phyloP scores from a whole-genome alignment of 2,888 invertebrate species.

The Synergus itoensis region DNA sequence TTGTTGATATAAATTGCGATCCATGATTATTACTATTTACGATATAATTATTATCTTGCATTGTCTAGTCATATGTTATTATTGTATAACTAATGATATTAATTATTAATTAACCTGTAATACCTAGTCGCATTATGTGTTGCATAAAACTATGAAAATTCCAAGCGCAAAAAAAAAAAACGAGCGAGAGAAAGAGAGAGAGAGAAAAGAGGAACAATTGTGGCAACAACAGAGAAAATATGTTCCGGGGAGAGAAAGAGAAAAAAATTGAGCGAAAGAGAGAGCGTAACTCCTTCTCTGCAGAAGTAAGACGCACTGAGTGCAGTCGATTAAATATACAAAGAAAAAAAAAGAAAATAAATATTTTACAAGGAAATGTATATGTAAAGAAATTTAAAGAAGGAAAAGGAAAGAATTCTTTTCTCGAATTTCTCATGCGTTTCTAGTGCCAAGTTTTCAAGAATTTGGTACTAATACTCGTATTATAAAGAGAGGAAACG shows the following conservation, averaged over 20 bases:
- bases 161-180: slow-evolving; percentile 63
- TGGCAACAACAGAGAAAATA: slow-evolving; percentile 57
- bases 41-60: slow-evolving; percentile 78
- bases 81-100: slow-evolving; percentile 78
- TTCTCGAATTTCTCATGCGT: not conserved
- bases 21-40: slow-evolving; percentile 78
- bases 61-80: slow-evolving; percentile 78
- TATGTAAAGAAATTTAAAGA: not conserved
- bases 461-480: slow-evolving; percentile 6
- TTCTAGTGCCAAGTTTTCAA: slow-evolving; percentile 7
- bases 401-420: not conserved
- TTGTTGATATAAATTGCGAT: slow-evolving; percentile 78
- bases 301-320: slow-evolving; percentile 59
- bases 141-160: slow-evolving; percentile 72
- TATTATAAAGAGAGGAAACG: not conserved
- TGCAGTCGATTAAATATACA: slow-evolving; percentile 55
- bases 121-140: slow-evolving; percentile 78
- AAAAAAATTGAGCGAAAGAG: slow-evolving; percentile 51
- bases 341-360: not conserved
- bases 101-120: slow-evolving; percentile 78
- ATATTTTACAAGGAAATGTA: slow-evolving; percentile 6
- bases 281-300: slow-evolving; percentile 61
- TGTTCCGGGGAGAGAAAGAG: slow-evolving; percentile 53
- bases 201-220: slow-evolving; percentile 47
- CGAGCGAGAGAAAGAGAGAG: slow-evolving; percentile 48